Base-by-base conservation (phyloP, 1,140 invertebrate species). In the Tachypleus tridentatus region DNA sequence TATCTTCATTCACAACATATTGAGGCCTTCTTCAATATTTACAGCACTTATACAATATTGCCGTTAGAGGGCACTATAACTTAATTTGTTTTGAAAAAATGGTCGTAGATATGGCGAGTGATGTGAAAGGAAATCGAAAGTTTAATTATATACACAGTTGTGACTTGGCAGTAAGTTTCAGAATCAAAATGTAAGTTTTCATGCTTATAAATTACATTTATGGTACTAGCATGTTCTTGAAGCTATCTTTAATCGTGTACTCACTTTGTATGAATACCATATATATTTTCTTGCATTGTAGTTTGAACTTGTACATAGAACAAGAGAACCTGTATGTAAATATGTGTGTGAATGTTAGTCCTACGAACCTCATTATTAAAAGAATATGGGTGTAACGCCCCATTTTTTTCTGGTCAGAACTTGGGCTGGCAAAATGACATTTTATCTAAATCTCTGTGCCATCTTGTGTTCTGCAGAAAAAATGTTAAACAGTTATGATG, bases 121-220 rank as follows among this genome's bases (percentile, higher is more conserved):
- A 54, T 54, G 53, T 8, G 7, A 54, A n/a, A 7, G 53, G 53
- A 54, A 54, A 49, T 5, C 57, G 72, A 53, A 70, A 64, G 58
- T 75, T 76, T 60, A 74, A 74, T 62, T 82, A 80, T 77, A 87
- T 96, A 49, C 93, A 95, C 74, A 96, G 92, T 80, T 95, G 89
- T 64, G 91, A 91, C 51, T 77, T 97, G 64, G 86, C 93, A 69
- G 82, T 86, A 63, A 87, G 85, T 77, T 82, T 97, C 63, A 85
- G 91, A 81, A 89, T 97, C 71, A 97, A 97, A 85, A 89, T 97
- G 91, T 93, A 83, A 86, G 86, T 80, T 72, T 67, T 51, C 49
- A 5, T 48, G 64, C 9, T 8, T 60, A 10, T 11, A 51, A 56
- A 10, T 50, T 29, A 67, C 8, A 5, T 6, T 47, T 63, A 57